Conservation (phyloP, 2,888 invertebrate species). For the Bombyx huttoni region DNA sequence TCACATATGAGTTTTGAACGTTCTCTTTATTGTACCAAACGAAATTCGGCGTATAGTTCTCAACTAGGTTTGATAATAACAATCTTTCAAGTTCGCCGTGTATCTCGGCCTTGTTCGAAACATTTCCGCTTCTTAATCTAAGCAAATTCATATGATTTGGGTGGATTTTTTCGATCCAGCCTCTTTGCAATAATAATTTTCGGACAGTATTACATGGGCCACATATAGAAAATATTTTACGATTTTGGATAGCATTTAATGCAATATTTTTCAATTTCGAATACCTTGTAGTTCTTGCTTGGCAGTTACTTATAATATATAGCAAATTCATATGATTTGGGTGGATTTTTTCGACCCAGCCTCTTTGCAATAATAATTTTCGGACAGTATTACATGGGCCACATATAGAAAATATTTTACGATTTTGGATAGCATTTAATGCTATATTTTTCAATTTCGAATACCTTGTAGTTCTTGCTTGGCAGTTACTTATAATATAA, state of each 20-base stretch:
- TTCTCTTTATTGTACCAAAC: constrained; percentile 45
- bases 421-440: constrained; percentile 52
- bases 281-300: constrained; percentile 33
- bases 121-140: constrained; percentile 36
- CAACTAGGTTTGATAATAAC: constrained; percentile 49
- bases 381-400: constrained; percentile 68
- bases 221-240: constrained; percentile 69
- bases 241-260: constrained; percentile 52
- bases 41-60: constrained; percentile 43
- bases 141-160: constrained; percentile 41
- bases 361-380: constrained; percentile 72
- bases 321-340: constrained; percentile 30
- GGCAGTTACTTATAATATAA: constrained; percentile 42
- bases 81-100: constrained; percentile 44
- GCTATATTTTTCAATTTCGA: constrained; percentile 51
- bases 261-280: constrained; percentile 51
- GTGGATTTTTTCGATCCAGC: constrained; percentile 82
- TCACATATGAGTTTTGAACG: constrained; percentile 20
- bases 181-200: constrained; percentile 72
- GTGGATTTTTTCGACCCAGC: constrained; percentile 82
- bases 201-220: constrained; percentile 68
- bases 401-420: constrained; percentile 69
- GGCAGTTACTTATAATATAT: constrained; percentile 44
- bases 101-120: constrained; percentile 27
- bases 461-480: constrained; percentile 33